Percentiles rank a stretch among this genome's conserved stretches.
phyloP scores from a whole-genome alignment of 2,888 invertebrate species.

The Deilephila porcellus region DNA sequence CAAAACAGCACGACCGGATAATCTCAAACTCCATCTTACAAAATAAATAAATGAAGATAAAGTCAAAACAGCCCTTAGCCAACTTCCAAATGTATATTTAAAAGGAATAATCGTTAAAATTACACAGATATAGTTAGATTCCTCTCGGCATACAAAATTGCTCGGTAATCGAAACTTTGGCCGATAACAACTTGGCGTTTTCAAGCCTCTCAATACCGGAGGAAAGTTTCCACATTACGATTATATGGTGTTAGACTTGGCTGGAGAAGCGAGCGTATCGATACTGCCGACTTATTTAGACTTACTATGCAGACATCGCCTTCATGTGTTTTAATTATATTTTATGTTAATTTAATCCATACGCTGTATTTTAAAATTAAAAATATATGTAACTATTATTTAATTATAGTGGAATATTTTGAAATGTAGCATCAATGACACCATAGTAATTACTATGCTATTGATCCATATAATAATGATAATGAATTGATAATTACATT shows the following conservation, averaged over 20 bases:
- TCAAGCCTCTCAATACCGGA: conserved; percentile 36
- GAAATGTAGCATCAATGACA: too few relatives aligned
- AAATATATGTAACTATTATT: too few relatives aligned
- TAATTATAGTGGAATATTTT: too few relatives aligned
- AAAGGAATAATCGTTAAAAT: conserved; percentile 29
- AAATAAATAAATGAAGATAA: conserved; percentile 12
- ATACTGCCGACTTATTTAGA: conserved; percentile 32
- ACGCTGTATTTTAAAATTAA: too few relatives aligned
- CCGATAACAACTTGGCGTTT: conserved; percentile 57
- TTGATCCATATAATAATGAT: too few relatives aligned
- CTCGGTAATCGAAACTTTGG: conserved; percentile 48
- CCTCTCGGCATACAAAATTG: conserved; percentile 37
- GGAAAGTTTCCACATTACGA: conserved; percentile 57
- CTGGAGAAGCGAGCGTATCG: conserved; percentile 39
- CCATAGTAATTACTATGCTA: too few relatives aligned
- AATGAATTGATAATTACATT: too few relatives aligned
- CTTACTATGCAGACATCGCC: conserved; percentile 14
- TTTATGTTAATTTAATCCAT: background rate
- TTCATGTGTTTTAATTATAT: background rate
- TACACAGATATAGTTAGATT: conserved; percentile 25
- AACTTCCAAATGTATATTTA: conserved; percentile 16
- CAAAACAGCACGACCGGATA: background rate
- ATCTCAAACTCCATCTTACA: background rate
- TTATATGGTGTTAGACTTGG: conserved; percentile 55
- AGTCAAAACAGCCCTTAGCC: background rate